Evolutionary conservation across 1,140 invertebrate species (phyloP), one percentile per base, ranked within the genome.

Genomic region (Papilio polyxenes): DNA sequence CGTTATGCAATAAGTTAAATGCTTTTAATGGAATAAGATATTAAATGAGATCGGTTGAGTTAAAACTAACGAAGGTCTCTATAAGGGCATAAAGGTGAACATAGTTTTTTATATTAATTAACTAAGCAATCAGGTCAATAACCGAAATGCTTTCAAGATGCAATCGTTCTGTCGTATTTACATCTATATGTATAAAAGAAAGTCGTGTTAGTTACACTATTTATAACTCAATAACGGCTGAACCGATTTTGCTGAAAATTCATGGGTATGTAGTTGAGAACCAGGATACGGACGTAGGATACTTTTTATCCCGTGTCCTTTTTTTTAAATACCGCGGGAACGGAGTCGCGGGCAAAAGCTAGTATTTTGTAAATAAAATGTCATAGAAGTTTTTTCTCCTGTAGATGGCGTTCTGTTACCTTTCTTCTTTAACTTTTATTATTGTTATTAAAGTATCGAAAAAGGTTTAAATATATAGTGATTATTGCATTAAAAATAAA

Each of bases 81-180:
- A 37, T 72, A 72, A 40, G 65, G 65, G 31, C 31, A 72, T 72
- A 72, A 72, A 72, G 65, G 65, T 72, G 31, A 72, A 37, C 65
- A 37, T 72, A 72, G 65, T 72, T 72, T 72, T 65, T 69, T 37
- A 31, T 37, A 62, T 65, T 23, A 31, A 65, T 65, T 65, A 31
- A 23, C 20, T 65, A 65, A 65, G 62, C 31, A 72, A 72, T 72
- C 65, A 72, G 65, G 31, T 72, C 65, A 72, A 15, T 72, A 31
- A 37, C 65, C 65, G 65, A 37, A 72, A 72, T 37, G n/a, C 56
- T 0, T 56, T 3, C 62, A 17, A 59, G 56, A 20, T 6, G n/a
- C 56, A 59, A 9, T n/a, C 9, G 8, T 59, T 44, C 40, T 44
- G 40, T 6, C 40, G 40, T 44, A 6, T 7, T 44, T 44, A 31